Conservation (phyloP, 2,113 vertebrate species). For the Macquaria ambigua region DNA sequence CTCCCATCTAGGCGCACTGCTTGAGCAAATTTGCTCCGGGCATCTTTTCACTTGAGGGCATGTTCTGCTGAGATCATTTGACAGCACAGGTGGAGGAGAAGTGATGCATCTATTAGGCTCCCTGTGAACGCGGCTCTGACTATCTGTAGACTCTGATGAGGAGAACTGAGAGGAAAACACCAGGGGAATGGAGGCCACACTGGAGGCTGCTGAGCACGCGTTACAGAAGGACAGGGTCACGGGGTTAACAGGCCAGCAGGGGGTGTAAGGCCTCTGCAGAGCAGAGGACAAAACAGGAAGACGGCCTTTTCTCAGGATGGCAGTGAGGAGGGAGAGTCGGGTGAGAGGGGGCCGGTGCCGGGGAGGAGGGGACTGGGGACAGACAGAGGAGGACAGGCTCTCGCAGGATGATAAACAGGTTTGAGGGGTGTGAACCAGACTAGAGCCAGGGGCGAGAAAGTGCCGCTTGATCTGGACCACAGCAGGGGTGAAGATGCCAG, state of each 20-base stretch:
- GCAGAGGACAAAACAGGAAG: slow-evolving; percentile 81
- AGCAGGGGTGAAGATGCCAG: slow-evolving; percentile 83
- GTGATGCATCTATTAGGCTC: slow-evolving; percentile 36
- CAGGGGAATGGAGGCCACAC: slow-evolving; percentile 85
- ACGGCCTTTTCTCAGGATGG: slow-evolving; percentile 91
- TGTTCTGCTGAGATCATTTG: slow-evolving; percentile 10
- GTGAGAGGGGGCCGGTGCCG: slow-evolving; percentile 86
- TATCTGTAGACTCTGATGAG: slow-evolving; percentile 79
- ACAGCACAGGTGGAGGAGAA: slow-evolving; percentile 21
- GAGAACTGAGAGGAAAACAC: slow-evolving; percentile 80
- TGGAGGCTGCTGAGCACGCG: slow-evolving; percentile 85
- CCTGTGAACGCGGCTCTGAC: slow-evolving; percentile 47
- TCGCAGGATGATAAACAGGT: slow-evolving; percentile 85
- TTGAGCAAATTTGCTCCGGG: slow-evolving; percentile 27
- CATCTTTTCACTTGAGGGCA: slow-evolving; percentile 18
- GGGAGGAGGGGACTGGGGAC: slow-evolving; percentile 75
- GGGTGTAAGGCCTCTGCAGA: slow-evolving; percentile 82
- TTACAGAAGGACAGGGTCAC: slow-evolving; percentile 81
- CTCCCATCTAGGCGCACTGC: slow-evolving; percentile 33
- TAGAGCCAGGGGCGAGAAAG: slow-evolving; percentile 88
- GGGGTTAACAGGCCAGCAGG: slow-evolving; percentile 83
- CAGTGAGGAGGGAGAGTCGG: slow-evolving; percentile 92
- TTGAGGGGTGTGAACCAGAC: slow-evolving; percentile 84
- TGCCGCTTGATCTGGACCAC: slow-evolving; percentile 87
- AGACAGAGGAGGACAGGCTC: slow-evolving; percentile 77